Evolutionary conservation across 2,888 invertebrate species (phyloP).

Genomic region (Diachrysia chrysitis): DNA sequence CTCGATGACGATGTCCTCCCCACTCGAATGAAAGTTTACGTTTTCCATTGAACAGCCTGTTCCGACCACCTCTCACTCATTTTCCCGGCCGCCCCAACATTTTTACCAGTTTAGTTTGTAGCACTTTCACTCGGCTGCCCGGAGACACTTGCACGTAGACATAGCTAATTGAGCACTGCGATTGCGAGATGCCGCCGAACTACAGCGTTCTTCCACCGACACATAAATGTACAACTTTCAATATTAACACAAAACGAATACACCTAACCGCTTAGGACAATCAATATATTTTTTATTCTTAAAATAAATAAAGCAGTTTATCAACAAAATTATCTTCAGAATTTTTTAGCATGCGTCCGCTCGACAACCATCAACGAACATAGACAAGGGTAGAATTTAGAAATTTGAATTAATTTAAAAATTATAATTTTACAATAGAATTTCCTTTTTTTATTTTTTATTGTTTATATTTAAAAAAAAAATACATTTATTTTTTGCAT

Average conservation of each 20-base stretch:
- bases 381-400: slow-evolving; percentile 67
- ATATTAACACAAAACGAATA: slow-evolving; percentile 15
- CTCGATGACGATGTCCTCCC: slow-evolving; percentile 80
- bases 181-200: slow-evolving; percentile 71
- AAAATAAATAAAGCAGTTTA: slow-evolving; percentile 57
- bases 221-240: slow-evolving; percentile 22
- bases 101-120: slow-evolving; percentile 61
- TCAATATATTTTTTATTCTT: slow-evolving; percentile 16
- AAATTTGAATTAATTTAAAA: slow-evolving; percentile 56
- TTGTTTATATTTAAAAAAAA: neutral
- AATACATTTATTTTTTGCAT: too few species aligned
- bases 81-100: slow-evolving; percentile 69
- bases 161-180: slow-evolving; percentile 74
- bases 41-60: slow-evolving; percentile 77
- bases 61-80: slow-evolving; percentile 59
- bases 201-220: slow-evolving; percentile 61
- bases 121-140: slow-evolving; percentile 81
- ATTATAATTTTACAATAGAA: slow-evolving; percentile 73
- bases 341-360: slow-evolving; percentile 76
- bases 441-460: neutral
- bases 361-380: slow-evolving; percentile 64
- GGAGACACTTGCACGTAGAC: slow-evolving; percentile 80
- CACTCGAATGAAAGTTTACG: slow-evolving; percentile 79
- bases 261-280: slow-evolving; percentile 5
- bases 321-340: slow-evolving; percentile 64